A percentile compares a stretch with the other conserved stretches of the same genome.
These are phyloP conservation scores for Oryzias javanicus DNA, from an alignment of 2,113 vertebrate species.

Conservation along the genomic window DNA sequence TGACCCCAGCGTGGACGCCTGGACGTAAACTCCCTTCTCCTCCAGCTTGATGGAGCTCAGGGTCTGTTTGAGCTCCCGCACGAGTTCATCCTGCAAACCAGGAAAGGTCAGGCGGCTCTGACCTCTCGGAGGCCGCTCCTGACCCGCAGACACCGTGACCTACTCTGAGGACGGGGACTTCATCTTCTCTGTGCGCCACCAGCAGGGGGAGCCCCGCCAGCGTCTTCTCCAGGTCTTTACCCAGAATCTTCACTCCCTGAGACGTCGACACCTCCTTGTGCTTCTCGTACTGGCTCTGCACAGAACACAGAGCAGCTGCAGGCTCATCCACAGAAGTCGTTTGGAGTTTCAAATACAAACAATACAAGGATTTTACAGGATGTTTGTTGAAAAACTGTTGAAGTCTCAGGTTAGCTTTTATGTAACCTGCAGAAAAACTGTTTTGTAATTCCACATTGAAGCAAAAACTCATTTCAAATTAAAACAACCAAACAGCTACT, in stretches of 20 bases:
- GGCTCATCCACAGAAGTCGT: too few relatives aligned
- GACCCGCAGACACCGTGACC: not conserved
- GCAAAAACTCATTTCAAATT: too few relatives aligned
- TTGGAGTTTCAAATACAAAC: too few relatives aligned
- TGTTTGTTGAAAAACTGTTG: too few relatives aligned
- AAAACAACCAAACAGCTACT: too few relatives aligned
- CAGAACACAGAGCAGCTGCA: not conserved
- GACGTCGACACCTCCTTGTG: constrained; percentile 94
- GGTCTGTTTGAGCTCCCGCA: constrained; percentile 95
- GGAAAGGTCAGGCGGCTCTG: not conserved
- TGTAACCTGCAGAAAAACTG: too few relatives aligned
- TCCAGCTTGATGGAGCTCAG: constrained; percentile 95
- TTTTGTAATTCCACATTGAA: too few relatives aligned
- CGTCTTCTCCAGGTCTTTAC: constrained; percentile 95
- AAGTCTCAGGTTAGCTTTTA: too few relatives aligned
- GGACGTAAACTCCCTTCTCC: constrained; percentile 98
- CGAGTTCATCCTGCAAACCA: constrained; percentile 86
- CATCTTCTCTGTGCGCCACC: constrained; percentile 92
- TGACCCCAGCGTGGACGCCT: constrained; percentile 95
- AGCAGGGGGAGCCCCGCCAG: constrained; percentile 92
- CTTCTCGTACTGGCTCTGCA: constrained; percentile 95
- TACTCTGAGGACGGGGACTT: constrained; percentile 93
- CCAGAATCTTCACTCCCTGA: constrained; percentile 97
- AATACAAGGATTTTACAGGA: too few relatives aligned
- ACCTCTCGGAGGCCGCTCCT: not conserved